Base-by-base conservation (phyloP, 2,888 invertebrate genomes). In the Chesias legatella region DNA sequence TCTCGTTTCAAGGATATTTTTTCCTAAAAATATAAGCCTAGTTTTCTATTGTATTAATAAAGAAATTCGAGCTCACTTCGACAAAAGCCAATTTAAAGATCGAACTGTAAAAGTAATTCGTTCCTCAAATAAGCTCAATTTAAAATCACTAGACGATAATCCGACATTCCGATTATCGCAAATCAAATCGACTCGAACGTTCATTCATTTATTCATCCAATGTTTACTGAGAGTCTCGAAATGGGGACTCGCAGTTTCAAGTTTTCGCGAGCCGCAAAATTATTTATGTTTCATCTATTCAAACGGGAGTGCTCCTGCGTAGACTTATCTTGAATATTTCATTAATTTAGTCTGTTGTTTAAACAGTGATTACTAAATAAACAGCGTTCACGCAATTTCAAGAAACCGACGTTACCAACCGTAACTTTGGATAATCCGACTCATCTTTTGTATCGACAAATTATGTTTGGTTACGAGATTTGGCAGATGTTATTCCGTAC, bases 301-400 rank as follows among this genome's bases (percentile, higher is more conserved):
- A 52, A 56, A 56, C 48, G 58, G 43, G 51, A 52, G 56, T 56
- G 56, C 58, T 57, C 57, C 54, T 55, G 56, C 73, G 71, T 73
- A 69, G 64, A 73, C 68, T 81, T 73, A 69, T 69, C 70, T 75
- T 64, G 67, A 79, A 75, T 73, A 79, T 76, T 79, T 76, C 73
- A 82, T 82, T 79, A 82, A 81, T 80, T 75, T 72, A 59, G 65
- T 60, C 67, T 57, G 67, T 67, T 70, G 69, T 56, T 60, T 64
- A 77, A 79, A 79, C 78, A 74, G 59, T 64, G 73, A 73, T 75
- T 68, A 69, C 68, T 69, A 70, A 72, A 73, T 75, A 79, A 76
- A 79, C 79, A 73, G 55, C 49, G 62, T 52, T 53, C 48, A 52
- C 51, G 63, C 60, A 60, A 68, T 69, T 65, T 56, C 43, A 39